These are phyloP conservation scores for Sorex maritimensis DNA, from an alignment of 2,797 vertebrate species.

Conservation along the genomic window DNA sequence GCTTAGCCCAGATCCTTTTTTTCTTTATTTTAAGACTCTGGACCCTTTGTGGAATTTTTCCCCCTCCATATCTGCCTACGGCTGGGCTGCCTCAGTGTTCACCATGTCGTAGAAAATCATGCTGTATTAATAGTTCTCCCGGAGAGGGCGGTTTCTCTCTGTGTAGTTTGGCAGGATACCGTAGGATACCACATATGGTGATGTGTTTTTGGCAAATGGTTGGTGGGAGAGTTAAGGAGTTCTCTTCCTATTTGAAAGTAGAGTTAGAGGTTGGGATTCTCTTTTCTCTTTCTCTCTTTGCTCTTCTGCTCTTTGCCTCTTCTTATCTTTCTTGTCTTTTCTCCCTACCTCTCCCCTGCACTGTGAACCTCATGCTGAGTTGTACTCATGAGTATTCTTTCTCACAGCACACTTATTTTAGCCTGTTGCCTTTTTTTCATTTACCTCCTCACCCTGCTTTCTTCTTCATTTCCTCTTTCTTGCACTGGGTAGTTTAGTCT, in stretches of 20 bases:
- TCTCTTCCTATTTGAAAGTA: constrained; percentile 17
- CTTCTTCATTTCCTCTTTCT: background rate
- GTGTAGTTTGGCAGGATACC: constrained; percentile 35
- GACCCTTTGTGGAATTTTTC: constrained; percentile 5
- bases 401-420: background rate
- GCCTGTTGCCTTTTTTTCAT: background rate
- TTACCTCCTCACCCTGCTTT: background rate
- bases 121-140: background rate
- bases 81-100: constrained; percentile 53
- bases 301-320: background rate
- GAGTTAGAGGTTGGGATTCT: background rate
- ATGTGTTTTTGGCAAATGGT: constrained; percentile 22
- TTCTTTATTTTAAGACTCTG: constrained; percentile 67
- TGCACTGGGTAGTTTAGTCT: background rate
- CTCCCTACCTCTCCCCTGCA: accelerated
- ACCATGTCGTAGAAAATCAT: background rate
- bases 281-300: background rate
- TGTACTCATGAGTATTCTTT: background rate
- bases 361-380: too few species aligned
- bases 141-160: background rate
- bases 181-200: constrained; percentile 4
- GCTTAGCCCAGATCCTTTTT: constrained; percentile 69
- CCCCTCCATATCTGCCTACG: constrained; percentile 27
- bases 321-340: too few species aligned
- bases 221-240: constrained; percentile 38